Percentiles rank a stretch among this genome's conserved stretches.
Evolutionary conservation across 1,140 invertebrate species (phyloP).

Genomic region (Drosophila subpulchrella): DNA sequence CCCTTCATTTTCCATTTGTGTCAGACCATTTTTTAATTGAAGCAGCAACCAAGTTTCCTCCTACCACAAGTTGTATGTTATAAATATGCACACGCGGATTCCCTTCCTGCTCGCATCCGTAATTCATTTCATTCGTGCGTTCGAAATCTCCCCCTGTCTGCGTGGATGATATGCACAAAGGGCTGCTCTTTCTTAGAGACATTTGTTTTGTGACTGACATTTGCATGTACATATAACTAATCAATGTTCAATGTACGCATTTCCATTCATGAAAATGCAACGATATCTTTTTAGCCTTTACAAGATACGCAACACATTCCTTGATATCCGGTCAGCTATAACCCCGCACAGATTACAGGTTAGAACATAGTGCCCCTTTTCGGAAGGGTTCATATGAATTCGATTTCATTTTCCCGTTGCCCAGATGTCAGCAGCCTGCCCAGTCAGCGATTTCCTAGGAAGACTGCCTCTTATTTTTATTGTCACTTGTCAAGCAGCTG

Average conservation of each 20-base stretch:
- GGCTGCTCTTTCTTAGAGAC: background rate
- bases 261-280: too few species aligned
- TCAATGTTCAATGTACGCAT: too few species aligned
- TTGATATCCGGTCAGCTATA: too few species aligned
- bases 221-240: background rate
- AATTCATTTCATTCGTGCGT: conserved; percentile 21
- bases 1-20: background rate
- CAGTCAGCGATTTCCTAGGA: conserved; percentile 10
- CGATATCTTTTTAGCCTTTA: background rate
- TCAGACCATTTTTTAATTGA: conserved; percentile 15
- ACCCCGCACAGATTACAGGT: background rate
- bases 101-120: conserved; percentile 32
- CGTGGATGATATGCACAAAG: background rate
- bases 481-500: conserved; percentile 12
- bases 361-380: conserved; percentile 1
- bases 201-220: background rate
- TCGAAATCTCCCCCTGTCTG: background rate
- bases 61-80: conserved; percentile 28
- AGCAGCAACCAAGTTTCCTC: conserved; percentile 22
- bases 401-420: conserved; percentile 16
- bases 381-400: conserved; percentile 1
- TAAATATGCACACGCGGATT: conserved; percentile 36
- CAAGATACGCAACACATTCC: too few species aligned
- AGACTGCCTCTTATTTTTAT: conserved; percentile 21
- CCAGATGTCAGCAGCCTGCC: background rate